Base-by-base conservation (phyloP, 2,888 invertebrate species). In the Amphipoea oculea region DNA sequence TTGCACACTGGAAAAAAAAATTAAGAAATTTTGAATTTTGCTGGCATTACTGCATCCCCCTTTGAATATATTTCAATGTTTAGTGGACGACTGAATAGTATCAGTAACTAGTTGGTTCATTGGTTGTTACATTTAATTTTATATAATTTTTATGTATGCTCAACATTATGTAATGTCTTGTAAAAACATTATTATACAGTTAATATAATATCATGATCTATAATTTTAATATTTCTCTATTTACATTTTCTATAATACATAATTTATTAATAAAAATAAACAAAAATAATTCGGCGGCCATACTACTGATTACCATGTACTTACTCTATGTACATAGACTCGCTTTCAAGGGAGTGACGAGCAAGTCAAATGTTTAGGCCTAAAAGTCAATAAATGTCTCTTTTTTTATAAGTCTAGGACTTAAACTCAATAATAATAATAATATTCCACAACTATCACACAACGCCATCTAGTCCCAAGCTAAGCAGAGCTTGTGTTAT, bases 121-220 rank as follows among this genome's bases (percentile, higher is more conserved):
- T n/a, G n/a, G 20, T 51, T 7, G 65, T 76, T 63, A 54, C 23
- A 81, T 48, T 78, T n/a, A 57, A 67, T 65, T 72, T 62, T 69
- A 63, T n/a, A n/a, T 23, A 36, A 66, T 72, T 29, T 29, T 29
- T 3, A 42, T 48, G 14, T 74, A 76, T 23, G 63, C 60, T 72
- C 74, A 72, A 68, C 23, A 69, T 48, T 57, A 78, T 51, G 11
- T 76, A 71, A 86, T 69, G 48, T 76, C 42, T 84, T 66, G 57
- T 75, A 74, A 76, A 60, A 77, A 74, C 70, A 71, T 75, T 73
- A 40, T 74, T 60, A 69, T 75, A 77, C 51, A 77, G 2, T 76
- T 79, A 76, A 57, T 78, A 60, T 71, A 77, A 86, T 85, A 87
- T 84, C 87, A 86, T 83, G 73, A 84, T 82, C 80, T 73, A 70